Percentiles rank a stretch among this genome's conserved stretches.
These are phyloP conservation scores for Maconellicoccus hirsutus DNA, from an alignment of 1,140 invertebrate species.

Conservation along the genomic window DNA sequence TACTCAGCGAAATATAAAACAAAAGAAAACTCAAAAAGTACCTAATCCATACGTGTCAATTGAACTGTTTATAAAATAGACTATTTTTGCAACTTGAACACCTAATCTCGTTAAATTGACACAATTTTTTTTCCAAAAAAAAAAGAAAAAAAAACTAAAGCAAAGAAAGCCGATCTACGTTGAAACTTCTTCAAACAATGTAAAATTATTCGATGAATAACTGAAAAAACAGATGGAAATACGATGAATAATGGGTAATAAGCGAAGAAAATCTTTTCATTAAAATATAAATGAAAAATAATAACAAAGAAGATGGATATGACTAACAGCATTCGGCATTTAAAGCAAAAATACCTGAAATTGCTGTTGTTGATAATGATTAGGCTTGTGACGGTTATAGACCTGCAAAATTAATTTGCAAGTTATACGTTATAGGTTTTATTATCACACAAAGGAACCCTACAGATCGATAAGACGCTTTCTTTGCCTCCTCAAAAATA, in stretches of 20 bases:
- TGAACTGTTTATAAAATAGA: not conserved
- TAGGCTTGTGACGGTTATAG: constrained; percentile 17
- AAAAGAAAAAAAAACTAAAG: not conserved
- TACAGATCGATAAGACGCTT: not conserved
- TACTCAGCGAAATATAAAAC: too few relatives aligned
- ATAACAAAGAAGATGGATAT: not conserved
- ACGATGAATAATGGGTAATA: not conserved
- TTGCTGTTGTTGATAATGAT: constrained; percentile 8
- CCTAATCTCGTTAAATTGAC: not conserved
- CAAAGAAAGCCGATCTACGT: constrained; percentile 3
- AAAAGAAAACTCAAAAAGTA: too few relatives aligned
- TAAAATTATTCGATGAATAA: not conserved
- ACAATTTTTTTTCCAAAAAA: too few relatives aligned
- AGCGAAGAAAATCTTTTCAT: not conserved
- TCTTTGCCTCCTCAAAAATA: not conserved
- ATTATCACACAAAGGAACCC: too few relatives aligned
- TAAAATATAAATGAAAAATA: not conserved
- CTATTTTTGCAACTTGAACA: not conserved
- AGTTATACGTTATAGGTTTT: not conserved
- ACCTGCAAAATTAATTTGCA: constrained; percentile 12
- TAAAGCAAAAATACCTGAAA: constrained; percentile 13
- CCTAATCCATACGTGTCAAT: not conserved
- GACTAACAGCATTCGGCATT: not conserved
- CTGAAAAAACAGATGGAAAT: not conserved
- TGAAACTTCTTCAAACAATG: not conserved